Percentiles rank a stretch among this genome's conserved stretches.
These are phyloP conservation scores for Scolopax rusticola DNA, from an alignment of 2,797 vertebrate species.

Conservation along the genomic window DNA sequence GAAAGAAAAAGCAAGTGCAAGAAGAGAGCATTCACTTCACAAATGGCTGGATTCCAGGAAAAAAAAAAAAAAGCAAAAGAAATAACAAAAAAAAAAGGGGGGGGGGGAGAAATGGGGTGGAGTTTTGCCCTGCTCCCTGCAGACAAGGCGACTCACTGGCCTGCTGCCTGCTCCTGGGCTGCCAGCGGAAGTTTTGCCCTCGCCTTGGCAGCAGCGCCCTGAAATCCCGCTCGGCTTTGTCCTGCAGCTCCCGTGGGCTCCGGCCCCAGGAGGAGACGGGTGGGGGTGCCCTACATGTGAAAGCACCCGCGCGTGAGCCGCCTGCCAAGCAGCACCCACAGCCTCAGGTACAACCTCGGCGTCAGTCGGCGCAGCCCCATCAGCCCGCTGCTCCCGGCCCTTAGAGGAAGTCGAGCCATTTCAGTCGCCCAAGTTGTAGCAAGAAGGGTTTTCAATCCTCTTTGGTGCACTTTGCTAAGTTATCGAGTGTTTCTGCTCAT, in stretches of 20 bases:
- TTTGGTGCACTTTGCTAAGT: not conserved
- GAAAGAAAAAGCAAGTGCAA: not conserved
- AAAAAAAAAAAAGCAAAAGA: not conserved
- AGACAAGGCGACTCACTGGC: slow-evolving; percentile 2
- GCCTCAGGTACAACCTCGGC: not conserved
- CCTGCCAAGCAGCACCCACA: not conserved
- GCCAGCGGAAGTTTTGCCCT: slow-evolving; percentile 1
- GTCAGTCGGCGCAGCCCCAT: too few relatives aligned
- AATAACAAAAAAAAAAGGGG: not conserved
- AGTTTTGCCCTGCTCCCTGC: not conserved
- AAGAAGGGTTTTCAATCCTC: not conserved
- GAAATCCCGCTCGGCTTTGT: not conserved
- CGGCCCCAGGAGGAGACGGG: accelerated
- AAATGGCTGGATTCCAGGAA: slow-evolving; percentile 41
- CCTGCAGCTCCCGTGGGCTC: accelerated
- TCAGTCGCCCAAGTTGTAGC: accelerated
- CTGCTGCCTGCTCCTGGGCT: slow-evolving; percentile 19
- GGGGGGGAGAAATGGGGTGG: not conserved
- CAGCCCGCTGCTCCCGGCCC: accelerated
- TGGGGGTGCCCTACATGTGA: not conserved
- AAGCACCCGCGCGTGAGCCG: not conserved
- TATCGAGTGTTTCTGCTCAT: not conserved
- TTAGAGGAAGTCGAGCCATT: accelerated
- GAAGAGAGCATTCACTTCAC: slow-evolving; percentile 20
- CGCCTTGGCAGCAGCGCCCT: not conserved